Evolutionary conservation across 2,113 vertebrate species (phyloP).

Genomic region (Pterocles gutturalis): DNA sequence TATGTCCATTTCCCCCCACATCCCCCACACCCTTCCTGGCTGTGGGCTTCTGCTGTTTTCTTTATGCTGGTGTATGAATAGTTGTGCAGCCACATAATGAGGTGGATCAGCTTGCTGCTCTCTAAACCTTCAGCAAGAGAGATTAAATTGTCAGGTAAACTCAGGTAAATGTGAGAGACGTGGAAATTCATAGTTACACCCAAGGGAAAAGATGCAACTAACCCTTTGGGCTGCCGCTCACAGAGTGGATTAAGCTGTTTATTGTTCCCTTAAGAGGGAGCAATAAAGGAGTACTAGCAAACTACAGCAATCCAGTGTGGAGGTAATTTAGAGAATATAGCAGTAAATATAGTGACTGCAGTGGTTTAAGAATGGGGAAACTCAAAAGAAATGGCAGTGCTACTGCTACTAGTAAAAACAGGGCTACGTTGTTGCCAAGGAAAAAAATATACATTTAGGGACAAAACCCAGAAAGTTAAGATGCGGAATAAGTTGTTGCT

Average conservation of each 20-base stretch:
- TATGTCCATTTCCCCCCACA: fast-evolving
- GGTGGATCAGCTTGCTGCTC: not conserved
- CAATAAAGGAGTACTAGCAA: not conserved
- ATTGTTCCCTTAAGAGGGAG: not conserved
- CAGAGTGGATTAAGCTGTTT: not conserved
- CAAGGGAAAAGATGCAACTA: not conserved
- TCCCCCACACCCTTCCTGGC: fast-evolving
- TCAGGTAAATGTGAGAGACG: not conserved
- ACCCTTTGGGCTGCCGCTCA: not conserved
- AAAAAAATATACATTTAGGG: not conserved
- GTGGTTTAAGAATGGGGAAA: not conserved
- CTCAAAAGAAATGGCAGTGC: not conserved
- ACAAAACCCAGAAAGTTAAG: not conserved
- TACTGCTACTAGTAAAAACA: not conserved
- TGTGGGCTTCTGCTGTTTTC: not conserved
- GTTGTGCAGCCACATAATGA: not conserved
- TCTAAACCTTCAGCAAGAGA: not conserved
- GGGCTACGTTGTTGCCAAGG: not conserved
- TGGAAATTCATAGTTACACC: not conserved
- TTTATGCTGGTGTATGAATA: not conserved
- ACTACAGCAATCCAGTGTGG: not conserved
- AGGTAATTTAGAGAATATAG: not conserved
- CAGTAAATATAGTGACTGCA: not conserved
- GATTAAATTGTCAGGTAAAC: not conserved
- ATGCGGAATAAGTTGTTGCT: not conserved